Percentiles rank a stretch among this genome's conserved stretches.
Conservation (phyloP, 2,888 invertebrate species). For the Tenthredo scrophulariae region DNA sequence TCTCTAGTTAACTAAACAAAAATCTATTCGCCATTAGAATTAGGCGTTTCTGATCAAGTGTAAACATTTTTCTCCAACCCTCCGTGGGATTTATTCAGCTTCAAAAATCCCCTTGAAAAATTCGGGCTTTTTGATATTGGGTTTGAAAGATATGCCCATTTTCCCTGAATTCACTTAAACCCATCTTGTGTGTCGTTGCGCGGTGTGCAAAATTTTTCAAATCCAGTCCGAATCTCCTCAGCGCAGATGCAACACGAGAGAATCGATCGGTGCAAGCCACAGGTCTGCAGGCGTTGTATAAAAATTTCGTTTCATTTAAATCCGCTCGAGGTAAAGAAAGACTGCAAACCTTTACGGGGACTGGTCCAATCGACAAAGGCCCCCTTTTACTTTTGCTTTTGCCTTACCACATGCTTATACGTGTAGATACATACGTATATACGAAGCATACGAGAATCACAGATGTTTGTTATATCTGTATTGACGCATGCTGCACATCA, state of each 20-base stretch:
- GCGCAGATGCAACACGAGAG: background rate
- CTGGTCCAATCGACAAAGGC: slow-evolving; percentile 43
- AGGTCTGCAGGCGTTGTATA: slow-evolving; percentile 12
- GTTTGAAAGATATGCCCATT: background rate
- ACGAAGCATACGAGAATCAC: background rate
- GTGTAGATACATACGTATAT: background rate
- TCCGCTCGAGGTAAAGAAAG: background rate
- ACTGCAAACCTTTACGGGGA: slow-evolving; percentile 22
- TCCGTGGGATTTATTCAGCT: background rate
- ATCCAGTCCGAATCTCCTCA: background rate
- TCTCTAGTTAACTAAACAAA: background rate
- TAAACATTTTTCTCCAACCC: background rate
- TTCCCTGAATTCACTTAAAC: background rate
- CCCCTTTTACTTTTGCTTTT: slow-evolving; percentile 3
- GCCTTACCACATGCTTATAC: background rate
- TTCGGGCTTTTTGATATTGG: background rate
- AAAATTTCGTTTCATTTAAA: slow-evolving; percentile 32
- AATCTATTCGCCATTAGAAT: background rate
- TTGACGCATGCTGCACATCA: background rate
- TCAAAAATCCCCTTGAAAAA: background rate
- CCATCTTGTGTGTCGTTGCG: background rate
- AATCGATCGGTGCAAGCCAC: background rate
- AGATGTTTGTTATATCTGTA: background rate
- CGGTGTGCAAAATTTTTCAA: background rate
- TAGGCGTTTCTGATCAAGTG: background rate